These are phyloP conservation scores for Nothocercus nigrocapillus DNA, from an alignment of 2,113 vertebrate species.

Conservation along the genomic window DNA sequence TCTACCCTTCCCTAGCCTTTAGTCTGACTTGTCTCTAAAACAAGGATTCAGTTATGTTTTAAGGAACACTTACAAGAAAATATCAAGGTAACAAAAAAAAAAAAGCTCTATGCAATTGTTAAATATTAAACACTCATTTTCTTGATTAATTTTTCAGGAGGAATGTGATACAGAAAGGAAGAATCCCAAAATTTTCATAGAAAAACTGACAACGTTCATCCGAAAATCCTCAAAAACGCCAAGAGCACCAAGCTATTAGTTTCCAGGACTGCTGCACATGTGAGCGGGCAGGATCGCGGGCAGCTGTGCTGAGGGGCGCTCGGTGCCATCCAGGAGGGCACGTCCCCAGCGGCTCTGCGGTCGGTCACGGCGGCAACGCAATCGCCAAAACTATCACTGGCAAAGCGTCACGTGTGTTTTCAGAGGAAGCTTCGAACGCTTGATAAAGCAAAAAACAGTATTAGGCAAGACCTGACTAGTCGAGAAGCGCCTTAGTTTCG, in stretches of 20 bases:
- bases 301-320: neutral
- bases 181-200: neutral
- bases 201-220: slow-evolving; percentile 3
- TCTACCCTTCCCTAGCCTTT: neutral
- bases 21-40: neutral
- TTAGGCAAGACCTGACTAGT: neutral
- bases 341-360: too few species aligned
- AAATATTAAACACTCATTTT: neutral
- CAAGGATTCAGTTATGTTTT: neutral
- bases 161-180: slow-evolving; percentile 42
- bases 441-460: neutral
- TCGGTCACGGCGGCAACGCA: fast-evolving
- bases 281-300: neutral
- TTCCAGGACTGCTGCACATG: neutral
- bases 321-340: neutral
- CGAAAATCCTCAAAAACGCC: fast-evolving
- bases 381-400: neutral
- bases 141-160: slow-evolving; percentile 22
- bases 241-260: neutral
- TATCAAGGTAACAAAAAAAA: neutral
- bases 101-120: neutral
- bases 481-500: neutral
- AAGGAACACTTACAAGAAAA: neutral
- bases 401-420: fast-evolving
- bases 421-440: neutral